Percentiles rank a stretch among this genome's conserved stretches.
Evolutionary conservation across 2,113 vertebrate genomes (phyloP).

Genomic region (Epinephelus fuscoguttatus): DNA sequence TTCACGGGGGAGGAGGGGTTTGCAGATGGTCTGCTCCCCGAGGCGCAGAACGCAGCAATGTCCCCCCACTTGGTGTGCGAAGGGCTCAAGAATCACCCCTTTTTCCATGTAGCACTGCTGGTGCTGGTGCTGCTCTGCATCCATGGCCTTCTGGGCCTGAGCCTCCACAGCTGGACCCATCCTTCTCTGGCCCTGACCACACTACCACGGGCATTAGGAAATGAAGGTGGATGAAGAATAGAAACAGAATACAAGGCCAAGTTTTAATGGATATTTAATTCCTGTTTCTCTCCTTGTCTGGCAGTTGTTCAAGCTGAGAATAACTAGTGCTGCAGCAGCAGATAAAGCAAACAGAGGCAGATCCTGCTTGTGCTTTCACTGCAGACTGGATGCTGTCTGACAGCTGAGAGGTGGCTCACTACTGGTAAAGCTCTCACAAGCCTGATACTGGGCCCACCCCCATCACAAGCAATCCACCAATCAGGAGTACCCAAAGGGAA

Average conservation of each 20-base stretch:
- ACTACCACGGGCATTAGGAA: conserved; percentile 86
- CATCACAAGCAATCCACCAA: conserved; percentile 71
- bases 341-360: conserved; percentile 25
- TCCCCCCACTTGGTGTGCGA: conserved; percentile 96
- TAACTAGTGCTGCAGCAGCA: conserved; percentile 23
- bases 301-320: not conserved
- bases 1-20: conserved; percentile 95
- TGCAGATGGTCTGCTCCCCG: conserved; percentile 97
- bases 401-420: conserved; percentile 61
- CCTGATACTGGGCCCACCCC: conserved; percentile 62
- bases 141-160: conserved; percentile 86
- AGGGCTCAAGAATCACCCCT: conserved; percentile 95
- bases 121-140: conserved; percentile 85
- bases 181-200: conserved; percentile 84
- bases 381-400: conserved; percentile 66
- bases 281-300: conserved; percentile 27
- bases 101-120: conserved; percentile 84
- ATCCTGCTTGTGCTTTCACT: conserved; percentile 32
- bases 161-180: conserved; percentile 98
- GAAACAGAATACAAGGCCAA: conserved; percentile 29
- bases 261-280: not conserved
- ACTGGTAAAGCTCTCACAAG: conserved; percentile 75
- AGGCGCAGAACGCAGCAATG: conserved; percentile 97
- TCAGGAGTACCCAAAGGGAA: conserved; percentile 66
- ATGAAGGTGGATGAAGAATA: conserved; percentile 51